A percentile compares a stretch with the other conserved stretches of the same genome.
These are phyloP conservation scores for Nothobranchius kuhntae DNA, from an alignment of 2,113 vertebrate species.

Conservation along the genomic window DNA sequence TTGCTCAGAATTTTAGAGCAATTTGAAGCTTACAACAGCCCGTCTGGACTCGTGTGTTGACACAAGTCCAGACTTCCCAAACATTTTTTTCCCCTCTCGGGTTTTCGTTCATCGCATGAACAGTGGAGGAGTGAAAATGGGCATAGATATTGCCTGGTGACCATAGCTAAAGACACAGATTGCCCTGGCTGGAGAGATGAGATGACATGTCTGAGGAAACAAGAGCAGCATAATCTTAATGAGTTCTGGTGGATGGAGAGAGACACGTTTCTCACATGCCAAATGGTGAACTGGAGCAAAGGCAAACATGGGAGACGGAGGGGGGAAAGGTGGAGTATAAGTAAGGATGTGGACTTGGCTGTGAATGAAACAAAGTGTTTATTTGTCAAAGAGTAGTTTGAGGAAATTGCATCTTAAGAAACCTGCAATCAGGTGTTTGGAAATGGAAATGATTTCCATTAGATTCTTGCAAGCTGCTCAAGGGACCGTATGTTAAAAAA, in stretches of 20 bases:
- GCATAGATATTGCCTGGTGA: conserved; percentile 67
- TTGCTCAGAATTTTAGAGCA: conserved; percentile 20
- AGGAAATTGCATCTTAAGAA: conserved; percentile 23
- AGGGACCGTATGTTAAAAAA: no score
- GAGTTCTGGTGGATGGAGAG: conserved; percentile 77
- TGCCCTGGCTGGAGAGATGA: conserved; percentile 73
- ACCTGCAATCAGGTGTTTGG: conserved; percentile 10
- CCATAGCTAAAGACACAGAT: conserved; percentile 76
- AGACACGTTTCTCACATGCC: conserved; percentile 43
- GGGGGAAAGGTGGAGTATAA: not conserved
- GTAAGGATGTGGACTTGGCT: conserved; percentile 13
- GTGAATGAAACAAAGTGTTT: conserved; percentile 9
- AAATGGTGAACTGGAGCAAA: conserved; percentile 37
- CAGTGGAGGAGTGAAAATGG: conserved; percentile 68
- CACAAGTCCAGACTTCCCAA: conserved; percentile 51
- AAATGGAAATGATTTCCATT: conserved; percentile 20
- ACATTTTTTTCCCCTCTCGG: conserved; percentile 45
- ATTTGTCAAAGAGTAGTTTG: conserved; percentile 17
- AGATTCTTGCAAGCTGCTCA: not conserved
- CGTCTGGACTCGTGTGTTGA: conserved; percentile 35
- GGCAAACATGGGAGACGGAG: conserved; percentile 37
- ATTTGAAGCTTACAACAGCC: not conserved
- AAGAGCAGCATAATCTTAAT: conserved; percentile 88
- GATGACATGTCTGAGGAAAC: conserved; percentile 79
- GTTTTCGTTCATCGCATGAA: conserved; percentile 61